phyloP scores from a whole-genome alignment of 2,888 invertebrate genomes.

The Ornithoptera alexandrae region DNA sequence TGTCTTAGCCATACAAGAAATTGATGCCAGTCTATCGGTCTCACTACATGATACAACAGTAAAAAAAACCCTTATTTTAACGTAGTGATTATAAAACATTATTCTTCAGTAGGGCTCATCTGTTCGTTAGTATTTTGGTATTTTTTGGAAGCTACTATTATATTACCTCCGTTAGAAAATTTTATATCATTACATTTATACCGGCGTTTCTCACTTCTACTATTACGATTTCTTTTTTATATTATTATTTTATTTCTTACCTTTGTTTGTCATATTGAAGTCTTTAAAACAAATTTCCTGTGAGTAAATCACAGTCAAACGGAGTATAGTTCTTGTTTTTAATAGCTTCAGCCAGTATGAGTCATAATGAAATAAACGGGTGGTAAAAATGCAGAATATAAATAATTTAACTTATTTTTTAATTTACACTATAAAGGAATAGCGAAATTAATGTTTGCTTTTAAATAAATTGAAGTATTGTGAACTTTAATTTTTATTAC shows the following conservation, averaged over 20 bases:
- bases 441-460: too few species aligned
- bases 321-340: neutral
- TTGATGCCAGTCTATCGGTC: too few species aligned
- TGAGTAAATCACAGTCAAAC: neutral
- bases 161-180: neutral
- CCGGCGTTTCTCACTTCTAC: neutral
- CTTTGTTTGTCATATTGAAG: constrained; percentile 27
- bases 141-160: neutral
- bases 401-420: too few species aligned
- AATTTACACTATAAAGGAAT: too few species aligned
- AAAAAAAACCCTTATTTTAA: too few species aligned
- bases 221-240: neutral
- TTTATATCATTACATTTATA: neutral
- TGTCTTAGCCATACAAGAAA: too few species aligned
- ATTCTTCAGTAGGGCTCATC: too few species aligned
- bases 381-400: too few species aligned
- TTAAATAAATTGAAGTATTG: too few species aligned
- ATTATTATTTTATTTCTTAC: constrained; percentile 6
- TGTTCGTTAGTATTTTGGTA: neutral
- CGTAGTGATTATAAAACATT: too few species aligned
- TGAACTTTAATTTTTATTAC: too few species aligned
- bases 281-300: constrained; percentile 7
- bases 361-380: neutral
- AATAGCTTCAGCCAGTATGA: constrained; percentile 19
- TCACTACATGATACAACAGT: too few species aligned